phyloP scores from a whole-genome alignment of 2,888 invertebrate genomes.

The Macaria liturata region DNA sequence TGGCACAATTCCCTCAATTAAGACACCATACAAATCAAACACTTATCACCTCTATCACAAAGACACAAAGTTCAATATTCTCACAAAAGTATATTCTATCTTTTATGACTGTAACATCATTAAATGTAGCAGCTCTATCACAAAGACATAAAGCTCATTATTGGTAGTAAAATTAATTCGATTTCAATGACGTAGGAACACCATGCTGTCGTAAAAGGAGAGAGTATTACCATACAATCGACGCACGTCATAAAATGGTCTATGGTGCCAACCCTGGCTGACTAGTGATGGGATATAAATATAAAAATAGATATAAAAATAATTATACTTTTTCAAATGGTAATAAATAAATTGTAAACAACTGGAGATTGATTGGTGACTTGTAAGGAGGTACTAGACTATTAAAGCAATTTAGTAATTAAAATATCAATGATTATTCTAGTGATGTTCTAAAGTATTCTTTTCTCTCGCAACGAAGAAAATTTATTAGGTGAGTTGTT shows the following conservation, averaged over 20 bases:
- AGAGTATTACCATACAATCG: slow-evolving; percentile 78
- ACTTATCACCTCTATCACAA: no score
- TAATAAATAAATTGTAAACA: background rate
- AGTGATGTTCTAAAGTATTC: no score
- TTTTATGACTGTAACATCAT: no score
- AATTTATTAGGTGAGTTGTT: no score
- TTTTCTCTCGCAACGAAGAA: no score
- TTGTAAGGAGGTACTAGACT: no score
- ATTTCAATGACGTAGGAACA: slow-evolving; percentile 58
- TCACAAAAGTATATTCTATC: no score
- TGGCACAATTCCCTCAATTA: slow-evolving; percentile 23
- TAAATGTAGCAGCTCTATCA: slow-evolving; percentile 29
- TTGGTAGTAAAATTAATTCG: slow-evolving; percentile 21
- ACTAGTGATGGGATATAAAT: slow-evolving; percentile 42
- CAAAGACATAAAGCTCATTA: slow-evolving; percentile 31
- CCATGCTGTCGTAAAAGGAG: slow-evolving; percentile 72
- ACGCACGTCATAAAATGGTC: slow-evolving; percentile 49
- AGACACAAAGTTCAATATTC: no score
- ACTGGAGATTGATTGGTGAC: background rate
- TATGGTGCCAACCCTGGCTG: slow-evolving; percentile 30
- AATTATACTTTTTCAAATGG: background rate
- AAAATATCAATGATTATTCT: no score
- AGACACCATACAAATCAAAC: slow-evolving; percentile 3
- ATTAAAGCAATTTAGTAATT: no score
- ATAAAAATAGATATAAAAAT: background rate